phyloP scores from a whole-genome alignment of 2,113 vertebrate genomes.

The Heliornis fulica region DNA sequence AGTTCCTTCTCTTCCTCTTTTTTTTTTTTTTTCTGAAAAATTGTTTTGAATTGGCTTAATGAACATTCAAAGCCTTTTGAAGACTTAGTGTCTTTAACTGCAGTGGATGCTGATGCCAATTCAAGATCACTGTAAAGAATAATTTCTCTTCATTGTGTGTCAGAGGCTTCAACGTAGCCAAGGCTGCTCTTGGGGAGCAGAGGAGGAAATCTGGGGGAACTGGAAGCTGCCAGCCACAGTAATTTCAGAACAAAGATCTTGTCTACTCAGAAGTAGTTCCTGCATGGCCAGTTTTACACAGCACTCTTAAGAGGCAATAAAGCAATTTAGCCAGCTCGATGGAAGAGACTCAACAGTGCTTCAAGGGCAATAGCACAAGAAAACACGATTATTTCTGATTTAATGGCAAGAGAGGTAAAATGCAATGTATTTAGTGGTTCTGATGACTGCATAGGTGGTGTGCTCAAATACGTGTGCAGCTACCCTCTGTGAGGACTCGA shows the following conservation, averaged over 20 bases:
- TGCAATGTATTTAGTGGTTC: background rate
- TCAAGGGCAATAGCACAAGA: background rate
- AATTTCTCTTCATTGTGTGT: background rate
- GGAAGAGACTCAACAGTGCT: background rate
- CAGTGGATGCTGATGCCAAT: background rate
- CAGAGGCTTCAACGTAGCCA: background rate
- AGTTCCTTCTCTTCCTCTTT: background rate
- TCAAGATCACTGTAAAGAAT: fast-evolving
- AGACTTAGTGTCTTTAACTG: background rate
- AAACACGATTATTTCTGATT: background rate
- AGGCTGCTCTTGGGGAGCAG: background rate
- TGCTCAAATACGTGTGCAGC: background rate
- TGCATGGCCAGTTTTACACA: background rate
- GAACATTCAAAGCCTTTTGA: background rate
- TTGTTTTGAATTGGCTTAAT: background rate
- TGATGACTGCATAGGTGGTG: background rate
- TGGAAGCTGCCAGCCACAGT: background rate
- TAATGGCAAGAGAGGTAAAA: background rate
- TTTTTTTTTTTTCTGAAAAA: background rate
- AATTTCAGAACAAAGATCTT: background rate
- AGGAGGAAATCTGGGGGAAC: background rate
- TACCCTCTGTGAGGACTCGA: background rate
- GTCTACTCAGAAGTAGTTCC: background rate
- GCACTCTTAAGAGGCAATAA: background rate
- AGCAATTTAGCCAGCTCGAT: background rate